Conservation (phyloP, 2,888 invertebrate species). For the Resseliella maxima region DNA sequence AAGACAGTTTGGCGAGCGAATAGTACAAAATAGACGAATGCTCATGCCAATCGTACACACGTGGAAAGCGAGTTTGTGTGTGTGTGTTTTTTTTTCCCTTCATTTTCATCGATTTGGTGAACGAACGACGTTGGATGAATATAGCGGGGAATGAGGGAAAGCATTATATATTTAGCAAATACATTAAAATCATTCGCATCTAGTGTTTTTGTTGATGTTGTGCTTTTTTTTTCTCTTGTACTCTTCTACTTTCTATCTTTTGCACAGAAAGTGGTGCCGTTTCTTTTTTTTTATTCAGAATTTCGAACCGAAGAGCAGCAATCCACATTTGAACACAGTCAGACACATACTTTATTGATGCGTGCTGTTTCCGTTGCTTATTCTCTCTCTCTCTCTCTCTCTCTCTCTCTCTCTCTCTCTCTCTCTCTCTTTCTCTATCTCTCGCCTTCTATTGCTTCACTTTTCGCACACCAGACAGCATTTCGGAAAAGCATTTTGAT, state of each 20-base stretch:
- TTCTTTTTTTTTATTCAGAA: neutral
- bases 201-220: constrained; percentile 46
- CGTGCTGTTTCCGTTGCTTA: neutral
- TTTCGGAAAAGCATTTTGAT: constrained; percentile 53
- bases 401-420: neutral
- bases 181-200: constrained; percentile 53
- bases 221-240: neutral
- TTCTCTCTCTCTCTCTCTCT: neutral
- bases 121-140: no score
- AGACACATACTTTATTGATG: constrained; percentile 53
- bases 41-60: neutral
- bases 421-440: neutral
- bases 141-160: no score
- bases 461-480: constrained; percentile 3
- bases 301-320: neutral
- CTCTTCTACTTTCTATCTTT: no score
- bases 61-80: neutral
- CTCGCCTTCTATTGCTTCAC: no score
- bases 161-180: constrained; percentile 49
- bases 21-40: neutral
- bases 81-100: neutral
- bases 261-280: constrained; percentile 7
- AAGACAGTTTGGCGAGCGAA: neutral
- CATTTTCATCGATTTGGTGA: constrained; percentile 40
- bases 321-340: constrained; percentile 48